Evolutionary conservation across 2,113 vertebrate genomes (phyloP), one percentile per base, ranked within the genome.

Genomic region (Xiphias gladius): DNA sequence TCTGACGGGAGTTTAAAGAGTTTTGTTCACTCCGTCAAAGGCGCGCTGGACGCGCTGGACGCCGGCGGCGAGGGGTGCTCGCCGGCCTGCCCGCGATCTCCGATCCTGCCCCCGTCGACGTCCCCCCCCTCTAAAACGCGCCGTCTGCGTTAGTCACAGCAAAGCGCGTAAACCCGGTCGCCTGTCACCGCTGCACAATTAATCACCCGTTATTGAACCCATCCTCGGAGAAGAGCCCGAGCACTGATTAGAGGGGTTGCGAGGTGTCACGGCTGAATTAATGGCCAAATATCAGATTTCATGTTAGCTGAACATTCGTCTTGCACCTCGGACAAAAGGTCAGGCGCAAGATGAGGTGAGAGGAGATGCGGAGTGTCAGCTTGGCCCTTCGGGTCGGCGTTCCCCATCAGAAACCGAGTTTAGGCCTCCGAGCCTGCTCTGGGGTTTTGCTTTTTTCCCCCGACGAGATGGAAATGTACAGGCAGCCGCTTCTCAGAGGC

Each of bases 221-320:
- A 24, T 84, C 72, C 52, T 65, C 68, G 89, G 86, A 88, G 87
- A 90, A 88, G 78, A 80, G 54, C 52, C 73, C 0, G 52, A 2
- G 16, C 84, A 0, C 91, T 88, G 91, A 90, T 92, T 86, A 84
- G 80, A 87, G 66, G 54, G 52, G 52, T 73, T 43, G 86, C 17
- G 79, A 75, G 82, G 79, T 57, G 88, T 87, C 91, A 78, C 0
- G 57, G 43, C 69, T 26, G 85, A 64, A 91, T 90, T 7, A 68
- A 92, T 91, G 88, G 30, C 13, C 88, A 32, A 32, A 76, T 69
- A 86, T 93, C 86, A 65, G 46, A 71, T 93, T 93, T 90, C 90
- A 69, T 57, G 75, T 67, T 59, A 2, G 57, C 59, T 3, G 63
- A 62, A 13, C 83, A 91, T 93, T 80, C 30, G 35, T 93, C 88